phyloP scores from a whole-genome alignment of 2,797 vertebrate species.

The Cyclopterus lumpus region DNA sequence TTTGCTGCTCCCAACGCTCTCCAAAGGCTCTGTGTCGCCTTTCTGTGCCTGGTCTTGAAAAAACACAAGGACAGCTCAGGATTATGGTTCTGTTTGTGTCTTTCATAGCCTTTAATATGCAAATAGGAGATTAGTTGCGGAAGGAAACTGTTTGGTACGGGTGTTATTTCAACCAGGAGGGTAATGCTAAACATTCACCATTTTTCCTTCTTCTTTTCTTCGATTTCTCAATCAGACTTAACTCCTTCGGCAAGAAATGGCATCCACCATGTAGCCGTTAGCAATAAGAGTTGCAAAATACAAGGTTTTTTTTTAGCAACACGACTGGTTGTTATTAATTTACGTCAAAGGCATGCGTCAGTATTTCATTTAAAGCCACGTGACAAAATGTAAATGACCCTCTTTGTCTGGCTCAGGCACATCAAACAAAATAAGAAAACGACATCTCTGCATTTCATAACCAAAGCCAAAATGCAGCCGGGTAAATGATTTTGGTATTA shows the following conservation, averaged over 20 bases:
- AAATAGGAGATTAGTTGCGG: conserved; percentile 80
- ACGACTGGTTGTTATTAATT: conserved; percentile 54
- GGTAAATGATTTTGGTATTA: conserved; percentile 69
- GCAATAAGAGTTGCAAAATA: neutral
- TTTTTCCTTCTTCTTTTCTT: conserved; percentile 13
- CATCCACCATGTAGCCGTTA: conserved; percentile 7
- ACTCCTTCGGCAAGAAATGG: conserved; percentile 23
- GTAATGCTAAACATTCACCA: conserved; percentile 60
- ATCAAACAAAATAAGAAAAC: conserved; percentile 60
- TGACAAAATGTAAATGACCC: conserved; percentile 40
- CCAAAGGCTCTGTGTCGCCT: conserved; percentile 60
- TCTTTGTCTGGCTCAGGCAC: conserved; percentile 40
- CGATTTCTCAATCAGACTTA: conserved; percentile 30
- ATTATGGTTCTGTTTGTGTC: conserved; percentile 72
- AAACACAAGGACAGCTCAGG: conserved; percentile 74
- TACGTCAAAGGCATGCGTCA: conserved; percentile 47
- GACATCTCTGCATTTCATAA: conserved; percentile 52
- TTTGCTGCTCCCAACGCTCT: conserved; percentile 51
- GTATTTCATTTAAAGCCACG: conserved; percentile 44
- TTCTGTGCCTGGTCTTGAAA: conserved; percentile 72
- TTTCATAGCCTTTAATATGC: conserved; percentile 81
- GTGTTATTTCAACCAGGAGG: conserved; percentile 65
- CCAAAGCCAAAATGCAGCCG: conserved; percentile 55
- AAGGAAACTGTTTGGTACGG: conserved; percentile 70
- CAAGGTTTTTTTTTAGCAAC: conserved; percentile 34